Evolutionary conservation across 2,113 vertebrate species (phyloP), one percentile per base, ranked within the genome.

Genomic region (Heloderma charlesbogerti): DNA sequence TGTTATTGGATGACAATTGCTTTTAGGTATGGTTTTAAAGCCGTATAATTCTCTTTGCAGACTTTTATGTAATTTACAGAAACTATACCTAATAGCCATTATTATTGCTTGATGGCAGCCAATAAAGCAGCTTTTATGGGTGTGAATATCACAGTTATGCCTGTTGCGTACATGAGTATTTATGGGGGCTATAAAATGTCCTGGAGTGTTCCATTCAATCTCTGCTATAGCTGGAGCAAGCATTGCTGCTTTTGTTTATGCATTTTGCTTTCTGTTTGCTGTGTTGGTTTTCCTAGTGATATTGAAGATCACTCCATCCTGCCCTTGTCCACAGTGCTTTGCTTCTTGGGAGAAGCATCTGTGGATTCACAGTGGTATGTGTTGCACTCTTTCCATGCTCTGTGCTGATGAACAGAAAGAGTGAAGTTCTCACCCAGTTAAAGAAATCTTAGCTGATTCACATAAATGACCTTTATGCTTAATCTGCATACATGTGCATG

Each of bases 21-120:
- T 91, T 95, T 90, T 94, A n/a, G 43, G 51, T 77, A 82, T 93
- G 94, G 18, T 91, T 94, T 91, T 95, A 89, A 81, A 82, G 84
- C 83, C 85, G 79, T 84, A 86, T 96, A 89, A 84, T 92, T 94
- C 67, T 92, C 16, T 86, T 92, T 84, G 71, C 90, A 51, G 91
- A 92, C 88, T 93, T 92, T 80, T 77, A 83, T 93, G 91, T 93
- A 94, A 86, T 96, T 95, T 96, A 87, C 79, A 80, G 95, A 91
- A 94, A 87, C 93, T 92, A 95, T 84, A 88, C 83, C 34, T 90
- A 96, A 91, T 86, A 92, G 84, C 95, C 71, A 81, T 89, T 94
- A 0, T 96, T 91, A 92, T 83, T 93, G 72, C 93, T 93, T 92
- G 90, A 92, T 94, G 37, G 83, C 83, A 13, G 6, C 91, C 82